Conservation (phyloP, 1,140 invertebrate species). For the Brachionus paranguensis region DNA sequence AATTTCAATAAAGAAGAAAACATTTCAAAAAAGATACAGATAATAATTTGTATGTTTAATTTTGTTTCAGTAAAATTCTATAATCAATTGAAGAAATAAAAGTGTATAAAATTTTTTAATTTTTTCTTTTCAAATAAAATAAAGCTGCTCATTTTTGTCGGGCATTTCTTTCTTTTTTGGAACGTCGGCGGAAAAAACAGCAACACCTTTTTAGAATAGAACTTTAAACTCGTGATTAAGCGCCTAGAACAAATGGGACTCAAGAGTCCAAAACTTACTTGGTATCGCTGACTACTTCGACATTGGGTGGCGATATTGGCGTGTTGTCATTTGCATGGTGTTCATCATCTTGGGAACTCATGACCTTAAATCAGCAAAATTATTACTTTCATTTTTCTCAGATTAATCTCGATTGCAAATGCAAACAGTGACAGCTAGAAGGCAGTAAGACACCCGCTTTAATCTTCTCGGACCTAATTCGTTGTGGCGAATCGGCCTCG, state of each 20-base stretch:
- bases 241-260: neutral
- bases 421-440: constrained; percentile 9
- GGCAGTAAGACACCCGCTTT: neutral
- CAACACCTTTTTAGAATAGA: constrained; percentile 34
- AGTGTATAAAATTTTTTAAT: constrained; percentile 7
- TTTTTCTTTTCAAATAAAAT: neutral
- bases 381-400: neutral
- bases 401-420: neutral
- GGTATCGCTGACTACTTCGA: constrained; percentile 40
- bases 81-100: neutral
- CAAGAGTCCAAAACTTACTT: neutral
- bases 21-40: constrained; percentile 5
- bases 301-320: constrained; percentile 38
- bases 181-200: constrained; percentile 32
- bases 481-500: neutral
- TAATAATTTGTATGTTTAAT: constrained; percentile 9
- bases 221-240: neutral
- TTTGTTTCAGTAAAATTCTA: constrained; percentile 28
- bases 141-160: constrained; percentile 13
- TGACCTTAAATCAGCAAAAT: neutral
- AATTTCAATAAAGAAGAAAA: constrained; percentile 13
- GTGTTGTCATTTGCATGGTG: constrained; percentile 24
- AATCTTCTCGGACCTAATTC: neutral
- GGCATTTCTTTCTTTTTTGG: constrained; percentile 37
- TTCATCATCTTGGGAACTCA: constrained; percentile 30